These are phyloP conservation scores for Acanthosepion esculentum DNA, from an alignment of 2,888 invertebrate genomes.

Conservation along the genomic window DNA sequence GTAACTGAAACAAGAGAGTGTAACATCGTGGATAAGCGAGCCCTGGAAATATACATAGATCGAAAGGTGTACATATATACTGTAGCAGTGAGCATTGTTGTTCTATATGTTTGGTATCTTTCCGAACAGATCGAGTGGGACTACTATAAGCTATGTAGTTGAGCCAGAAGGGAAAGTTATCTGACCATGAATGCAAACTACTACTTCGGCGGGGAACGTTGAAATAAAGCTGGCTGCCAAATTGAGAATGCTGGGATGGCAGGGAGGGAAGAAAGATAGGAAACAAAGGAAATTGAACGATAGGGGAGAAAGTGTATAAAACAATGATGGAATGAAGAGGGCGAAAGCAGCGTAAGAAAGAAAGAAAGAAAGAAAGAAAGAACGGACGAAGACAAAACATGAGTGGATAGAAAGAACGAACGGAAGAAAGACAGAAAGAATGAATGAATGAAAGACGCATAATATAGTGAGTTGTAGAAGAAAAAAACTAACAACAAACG, in stretches of 20 bases:
- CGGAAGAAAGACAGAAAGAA: not conserved
- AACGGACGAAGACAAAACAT: too few relatives aligned
- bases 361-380: too few relatives aligned
- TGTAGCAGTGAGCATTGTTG: too few relatives aligned
- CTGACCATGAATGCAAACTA: not conserved
- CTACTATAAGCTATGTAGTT: not conserved
- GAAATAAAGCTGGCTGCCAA: not conserved
- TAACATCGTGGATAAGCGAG: too few relatives aligned
- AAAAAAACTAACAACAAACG: too few relatives aligned
- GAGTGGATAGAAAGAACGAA: not conserved
- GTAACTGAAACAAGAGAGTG: too few relatives aligned
- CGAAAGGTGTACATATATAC: too few relatives aligned
- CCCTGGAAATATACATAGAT: too few relatives aligned
- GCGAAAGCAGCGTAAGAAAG: too few relatives aligned
- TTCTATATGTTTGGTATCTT: not conserved
- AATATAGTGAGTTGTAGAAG: too few relatives aligned
- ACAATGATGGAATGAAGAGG: too few relatives aligned
- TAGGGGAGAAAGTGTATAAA: not conserved
- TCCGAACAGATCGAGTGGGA: not conserved
- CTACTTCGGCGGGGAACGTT: not conserved
- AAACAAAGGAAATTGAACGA: not conserved
- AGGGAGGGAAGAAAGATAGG: not conserved
- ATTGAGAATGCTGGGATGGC: not conserved
- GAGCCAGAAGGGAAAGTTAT: not conserved
- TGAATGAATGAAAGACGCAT: not conserved